Conservation (phyloP, 2,888 invertebrate species). For the Brassicogethes aeneus region DNA sequence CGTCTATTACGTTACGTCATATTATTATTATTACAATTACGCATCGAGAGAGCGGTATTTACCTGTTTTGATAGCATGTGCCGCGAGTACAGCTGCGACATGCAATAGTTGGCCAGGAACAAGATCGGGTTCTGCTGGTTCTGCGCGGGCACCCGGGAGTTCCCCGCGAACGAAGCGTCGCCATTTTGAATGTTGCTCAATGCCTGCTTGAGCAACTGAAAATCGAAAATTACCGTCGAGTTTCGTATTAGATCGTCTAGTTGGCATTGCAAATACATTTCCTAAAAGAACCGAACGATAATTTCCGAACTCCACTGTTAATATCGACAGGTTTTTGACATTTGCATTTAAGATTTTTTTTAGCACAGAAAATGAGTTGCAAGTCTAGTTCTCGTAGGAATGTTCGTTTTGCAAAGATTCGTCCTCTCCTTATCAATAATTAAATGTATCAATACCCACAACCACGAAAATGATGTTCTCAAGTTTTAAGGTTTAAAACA, state of each 20-base stretch:
- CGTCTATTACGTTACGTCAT: conserved; percentile 46
- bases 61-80: conserved; percentile 50
- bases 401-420: too few relatives aligned
- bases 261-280: conserved; percentile 63
- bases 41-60: conserved; percentile 70
- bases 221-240: conserved; percentile 56
- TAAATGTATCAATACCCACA: too few relatives aligned
- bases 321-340: too few relatives aligned
- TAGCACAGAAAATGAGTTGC: too few relatives aligned
- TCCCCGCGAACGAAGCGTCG: conserved; percentile 44
- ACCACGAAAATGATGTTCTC: too few relatives aligned
- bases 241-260: conserved; percentile 61
- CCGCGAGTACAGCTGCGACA: conserved; percentile 61
- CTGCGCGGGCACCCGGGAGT: conserved; percentile 30
- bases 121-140: conserved; percentile 58
- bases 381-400: too few relatives aligned
- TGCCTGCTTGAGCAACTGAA: conserved; percentile 57
- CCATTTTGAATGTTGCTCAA: conserved; percentile 53
- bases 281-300: too few relatives aligned
- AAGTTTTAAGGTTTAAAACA: too few relatives aligned
- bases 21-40: too few relatives aligned
- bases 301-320: too few relatives aligned
- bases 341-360: too few relatives aligned
- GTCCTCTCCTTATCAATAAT: too few relatives aligned
- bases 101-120: conserved; percentile 68